Percentiles rank a stretch among this genome's conserved stretches.
Conservation (phyloP, 2,888 invertebrate genomes). For the Cremastobaeus sp. region DNA sequence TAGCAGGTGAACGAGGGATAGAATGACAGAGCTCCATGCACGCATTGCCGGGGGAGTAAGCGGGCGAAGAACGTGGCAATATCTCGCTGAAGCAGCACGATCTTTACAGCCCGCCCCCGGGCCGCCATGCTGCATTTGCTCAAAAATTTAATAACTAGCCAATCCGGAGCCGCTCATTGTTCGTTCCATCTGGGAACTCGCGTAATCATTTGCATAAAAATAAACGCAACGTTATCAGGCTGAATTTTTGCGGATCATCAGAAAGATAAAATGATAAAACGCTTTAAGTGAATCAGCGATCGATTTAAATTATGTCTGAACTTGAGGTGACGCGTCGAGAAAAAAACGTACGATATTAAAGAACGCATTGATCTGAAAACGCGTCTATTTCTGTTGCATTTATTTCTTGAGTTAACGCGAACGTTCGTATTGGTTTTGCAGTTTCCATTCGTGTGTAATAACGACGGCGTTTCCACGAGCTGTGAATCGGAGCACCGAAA, state of each 20-base stretch:
- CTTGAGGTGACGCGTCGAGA: too few relatives aligned
- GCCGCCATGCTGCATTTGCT: slow-evolving; percentile 49
- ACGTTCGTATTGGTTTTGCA: slow-evolving; percentile 37
- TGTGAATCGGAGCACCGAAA: slow-evolving; percentile 60
- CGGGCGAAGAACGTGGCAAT: slow-evolving; percentile 23
- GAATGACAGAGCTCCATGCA: slow-evolving; percentile 22
- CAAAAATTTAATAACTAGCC: slow-evolving; percentile 63
- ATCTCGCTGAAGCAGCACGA: slow-evolving; percentile 43
- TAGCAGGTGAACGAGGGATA: slow-evolving; percentile 48
- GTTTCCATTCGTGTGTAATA: slow-evolving; percentile 46
- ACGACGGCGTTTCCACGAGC: slow-evolving; percentile 49
- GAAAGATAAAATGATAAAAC: too few relatives aligned
- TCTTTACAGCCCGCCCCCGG: slow-evolving; percentile 22
- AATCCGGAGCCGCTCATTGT: slow-evolving; percentile 52
- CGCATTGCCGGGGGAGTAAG: slow-evolving; percentile 6
- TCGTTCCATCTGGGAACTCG: slow-evolving; percentile 19
- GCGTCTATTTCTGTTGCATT: slow-evolving; percentile 55
- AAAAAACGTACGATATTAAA: too few relatives aligned
- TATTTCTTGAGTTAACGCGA: slow-evolving; percentile 51
- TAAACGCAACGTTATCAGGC: slow-evolving; percentile 14
- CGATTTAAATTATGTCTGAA: too few relatives aligned
- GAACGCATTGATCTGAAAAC: slow-evolving; percentile 30
- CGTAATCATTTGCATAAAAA: slow-evolving; percentile 27
- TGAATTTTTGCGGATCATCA: too few relatives aligned
- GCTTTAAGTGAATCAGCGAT: neutral